A percentile compares a stretch with the other conserved stretches of the same genome.
Conservation (phyloP, 2,888 invertebrate genomes). For the Tanypteryx hageni region DNA sequence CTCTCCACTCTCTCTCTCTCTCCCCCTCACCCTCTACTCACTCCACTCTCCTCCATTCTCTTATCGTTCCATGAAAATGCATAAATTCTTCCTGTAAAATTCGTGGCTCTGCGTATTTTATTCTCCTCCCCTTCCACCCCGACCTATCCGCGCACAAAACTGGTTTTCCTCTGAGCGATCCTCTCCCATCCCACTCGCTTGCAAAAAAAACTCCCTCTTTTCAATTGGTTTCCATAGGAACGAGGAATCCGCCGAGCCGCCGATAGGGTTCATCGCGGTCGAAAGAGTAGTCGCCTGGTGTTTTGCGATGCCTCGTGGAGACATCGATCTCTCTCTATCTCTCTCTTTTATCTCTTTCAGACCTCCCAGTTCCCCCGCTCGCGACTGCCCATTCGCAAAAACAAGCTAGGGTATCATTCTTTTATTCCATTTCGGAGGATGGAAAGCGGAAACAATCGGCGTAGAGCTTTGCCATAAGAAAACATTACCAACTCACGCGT, state of each 20-base stretch:
- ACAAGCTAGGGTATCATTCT: no score
- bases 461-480: no score
- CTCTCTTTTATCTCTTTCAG: neutral
- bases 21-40: neutral
- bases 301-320: neutral
- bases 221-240: slow-evolving; percentile 52
- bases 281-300: neutral
- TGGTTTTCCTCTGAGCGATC: neutral
- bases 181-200: neutral
- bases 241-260: slow-evolving; percentile 42
- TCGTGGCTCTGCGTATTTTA: slow-evolving; percentile 35
- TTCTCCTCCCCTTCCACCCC: neutral
- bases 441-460: no score
- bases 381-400: neutral
- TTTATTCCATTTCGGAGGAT: no score
- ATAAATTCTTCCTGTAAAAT: no score
- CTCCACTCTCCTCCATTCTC: neutral
- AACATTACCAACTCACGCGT: no score
- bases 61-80: slow-evolving; percentile 36
- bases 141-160: neutral
- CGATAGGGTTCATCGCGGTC: slow-evolving; percentile 33
- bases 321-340: neutral
- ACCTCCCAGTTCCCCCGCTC: neutral
- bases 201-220: slow-evolving; percentile 2
- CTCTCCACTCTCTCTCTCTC: neutral